These are phyloP conservation scores for Drosophila bipectinata DNA, from an alignment of 1,140 invertebrate genomes.

Conservation along the genomic window DNA sequence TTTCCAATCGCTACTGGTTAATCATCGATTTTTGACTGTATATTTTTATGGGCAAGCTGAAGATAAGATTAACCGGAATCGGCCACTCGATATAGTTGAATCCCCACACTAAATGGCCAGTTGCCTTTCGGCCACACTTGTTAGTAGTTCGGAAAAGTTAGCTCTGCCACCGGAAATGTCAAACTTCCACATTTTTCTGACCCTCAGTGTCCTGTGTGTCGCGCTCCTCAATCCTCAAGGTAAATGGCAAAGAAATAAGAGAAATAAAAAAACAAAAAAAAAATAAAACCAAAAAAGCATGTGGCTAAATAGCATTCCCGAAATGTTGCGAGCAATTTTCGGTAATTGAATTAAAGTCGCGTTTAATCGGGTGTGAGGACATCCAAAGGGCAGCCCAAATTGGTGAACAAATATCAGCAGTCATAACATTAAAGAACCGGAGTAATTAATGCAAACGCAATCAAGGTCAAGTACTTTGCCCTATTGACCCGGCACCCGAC, in stretches of 20 bases:
- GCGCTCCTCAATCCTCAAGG: slow-evolving; percentile 52
- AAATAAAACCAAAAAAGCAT: slow-evolving; percentile 26
- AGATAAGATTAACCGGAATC: slow-evolving; percentile 71
- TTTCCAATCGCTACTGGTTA: slow-evolving; percentile 29
- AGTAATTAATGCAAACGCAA: slow-evolving; percentile 80
- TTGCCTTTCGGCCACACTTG: slow-evolving; percentile 20
- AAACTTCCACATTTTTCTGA: slow-evolving; percentile 39
- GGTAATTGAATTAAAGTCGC: slow-evolving; percentile 74
- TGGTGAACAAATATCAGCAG: slow-evolving; percentile 66
- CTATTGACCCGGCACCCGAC: slow-evolving; percentile 57
- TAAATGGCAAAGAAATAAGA: slow-evolving; percentile 25
- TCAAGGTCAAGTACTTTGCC: slow-evolving; percentile 80
- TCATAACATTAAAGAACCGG: slow-evolving; percentile 72
- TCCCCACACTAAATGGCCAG: slow-evolving; percentile 15
- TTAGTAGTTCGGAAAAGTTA: slow-evolving; percentile 11
- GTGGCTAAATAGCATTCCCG: slow-evolving; percentile 11
- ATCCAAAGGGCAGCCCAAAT: slow-evolving; percentile 45
- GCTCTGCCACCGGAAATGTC: slow-evolving; percentile 38
- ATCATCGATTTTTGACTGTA: slow-evolving; percentile 41
- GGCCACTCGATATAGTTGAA: slow-evolving; percentile 36
- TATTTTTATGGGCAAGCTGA: slow-evolving; percentile 25
- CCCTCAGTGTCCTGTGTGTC: slow-evolving; percentile 48
- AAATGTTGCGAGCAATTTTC: slow-evolving; percentile 54
- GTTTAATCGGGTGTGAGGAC: slow-evolving; percentile 39
- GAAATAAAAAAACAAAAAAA: neutral